A percentile compares a stretch with the other conserved stretches of the same genome.
These are phyloP conservation scores for Augochlora pura DNA, from an alignment of 1,140 invertebrate genomes.

Conservation along the genomic window DNA sequence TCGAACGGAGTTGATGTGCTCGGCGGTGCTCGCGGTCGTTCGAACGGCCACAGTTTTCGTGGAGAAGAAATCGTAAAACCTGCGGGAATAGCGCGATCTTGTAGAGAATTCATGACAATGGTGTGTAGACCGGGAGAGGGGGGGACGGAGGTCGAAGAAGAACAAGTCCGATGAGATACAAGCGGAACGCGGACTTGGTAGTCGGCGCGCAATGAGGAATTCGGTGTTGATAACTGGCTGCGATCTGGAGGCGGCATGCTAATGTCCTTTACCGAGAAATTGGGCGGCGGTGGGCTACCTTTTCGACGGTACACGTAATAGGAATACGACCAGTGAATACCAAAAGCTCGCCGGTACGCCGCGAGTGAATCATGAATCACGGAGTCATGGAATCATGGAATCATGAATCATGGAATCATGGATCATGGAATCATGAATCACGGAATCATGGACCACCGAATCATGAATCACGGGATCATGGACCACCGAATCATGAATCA, in stretches of 20 bases:
- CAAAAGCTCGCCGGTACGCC: constrained; percentile 27
- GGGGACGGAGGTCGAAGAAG: not conserved
- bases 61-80: constrained; percentile 54
- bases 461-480: constrained; percentile 2
- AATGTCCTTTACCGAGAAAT: constrained; percentile 65
- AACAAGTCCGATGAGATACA: constrained; percentile 24
- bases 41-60: constrained; percentile 39
- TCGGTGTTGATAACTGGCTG: constrained; percentile 70
- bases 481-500: not conserved
- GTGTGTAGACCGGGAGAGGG: not conserved
- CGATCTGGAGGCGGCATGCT: constrained; percentile 66
- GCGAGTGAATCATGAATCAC: not conserved
- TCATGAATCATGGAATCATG: not conserved
- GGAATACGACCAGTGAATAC: constrained; percentile 65
- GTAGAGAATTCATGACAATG: constrained; percentile 34
- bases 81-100: constrained; percentile 18
- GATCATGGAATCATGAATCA: not conserved
- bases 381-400: not conserved
- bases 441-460: not conserved
- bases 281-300: constrained; percentile 50
- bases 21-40: constrained; percentile 17
- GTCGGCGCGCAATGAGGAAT: constrained; percentile 70
- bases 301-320: constrained; percentile 48
- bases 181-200: constrained; percentile 52
- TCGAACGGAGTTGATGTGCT: constrained; percentile 35